Percentiles rank a stretch among this genome's conserved stretches.
Conservation (phyloP, 2,888 invertebrate genomes). For the Bombylius major region DNA sequence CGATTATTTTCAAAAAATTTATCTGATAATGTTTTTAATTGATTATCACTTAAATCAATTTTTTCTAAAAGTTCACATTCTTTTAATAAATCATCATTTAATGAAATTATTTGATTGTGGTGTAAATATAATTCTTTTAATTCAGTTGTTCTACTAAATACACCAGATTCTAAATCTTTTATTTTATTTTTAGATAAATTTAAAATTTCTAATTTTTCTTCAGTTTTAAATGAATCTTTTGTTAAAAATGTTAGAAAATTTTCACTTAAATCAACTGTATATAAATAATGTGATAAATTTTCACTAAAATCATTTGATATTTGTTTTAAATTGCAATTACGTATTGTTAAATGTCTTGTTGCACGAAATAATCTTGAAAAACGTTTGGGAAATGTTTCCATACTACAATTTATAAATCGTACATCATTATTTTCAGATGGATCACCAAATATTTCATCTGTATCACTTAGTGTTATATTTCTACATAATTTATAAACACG, state of each 20-base stretch:
- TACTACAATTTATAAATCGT: background rate
- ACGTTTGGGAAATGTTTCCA: background rate
- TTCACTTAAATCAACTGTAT: background rate
- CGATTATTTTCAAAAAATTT: background rate
- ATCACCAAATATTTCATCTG: background rate
- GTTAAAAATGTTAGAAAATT: background rate
- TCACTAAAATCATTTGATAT: background rate
- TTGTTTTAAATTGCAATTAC: background rate
- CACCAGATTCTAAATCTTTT: background rate
- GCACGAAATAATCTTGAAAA: background rate
- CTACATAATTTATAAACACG: background rate
- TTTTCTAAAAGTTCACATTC: background rate
- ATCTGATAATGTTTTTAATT: background rate
- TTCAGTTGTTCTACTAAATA: background rate
- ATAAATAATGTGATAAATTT: background rate
- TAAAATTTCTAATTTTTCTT: background rate
- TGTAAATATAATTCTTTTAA: background rate
- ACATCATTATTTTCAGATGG: background rate
- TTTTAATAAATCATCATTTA: background rate
- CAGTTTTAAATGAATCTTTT: background rate
- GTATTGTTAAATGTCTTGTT: background rate
- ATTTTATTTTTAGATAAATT: background rate
- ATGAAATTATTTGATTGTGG: background rate
- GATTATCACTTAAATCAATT: background rate
- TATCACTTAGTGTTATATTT: background rate